These are phyloP conservation scores for Achatina immaculata DNA, from an alignment of 1,140 invertebrate genomes.

Conservation along the genomic window DNA sequence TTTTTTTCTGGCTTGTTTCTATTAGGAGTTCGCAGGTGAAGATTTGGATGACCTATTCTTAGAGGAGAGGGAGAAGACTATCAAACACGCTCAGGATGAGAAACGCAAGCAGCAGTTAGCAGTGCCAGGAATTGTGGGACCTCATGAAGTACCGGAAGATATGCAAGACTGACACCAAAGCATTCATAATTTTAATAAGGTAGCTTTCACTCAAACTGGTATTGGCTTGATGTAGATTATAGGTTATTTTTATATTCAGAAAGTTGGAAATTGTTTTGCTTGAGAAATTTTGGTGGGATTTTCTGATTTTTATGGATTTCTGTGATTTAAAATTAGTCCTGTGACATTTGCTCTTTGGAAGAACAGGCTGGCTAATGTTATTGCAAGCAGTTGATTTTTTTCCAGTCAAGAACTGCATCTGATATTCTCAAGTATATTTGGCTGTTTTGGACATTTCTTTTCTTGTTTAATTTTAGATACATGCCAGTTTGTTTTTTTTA, in stretches of 20 bases:
- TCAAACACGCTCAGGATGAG: conserved; percentile 90
- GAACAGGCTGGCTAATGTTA: too few relatives aligned
- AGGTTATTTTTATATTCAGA: background rate
- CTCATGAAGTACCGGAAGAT: conserved; percentile 94
- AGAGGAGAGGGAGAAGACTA: conserved; percentile 91
- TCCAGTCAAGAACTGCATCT: too few relatives aligned
- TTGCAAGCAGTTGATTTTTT: too few relatives aligned
- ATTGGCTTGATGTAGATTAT: background rate
- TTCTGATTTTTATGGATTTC: too few relatives aligned
- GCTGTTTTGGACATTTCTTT: too few relatives aligned
- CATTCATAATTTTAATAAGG: background rate
- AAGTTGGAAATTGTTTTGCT: background rate
- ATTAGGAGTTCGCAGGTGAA: conserved; percentile 95
- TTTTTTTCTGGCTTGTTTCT: background rate
- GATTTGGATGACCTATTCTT: conserved; percentile 97
- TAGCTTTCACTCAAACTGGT: background rate
- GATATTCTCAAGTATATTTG: too few relatives aligned
- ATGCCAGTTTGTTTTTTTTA: too few relatives aligned
- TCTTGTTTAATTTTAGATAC: too few relatives aligned
- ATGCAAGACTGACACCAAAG: conserved; percentile 85
- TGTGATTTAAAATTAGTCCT: too few relatives aligned
- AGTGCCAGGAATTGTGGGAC: conserved; percentile 97
- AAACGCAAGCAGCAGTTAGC: conserved; percentile 92
- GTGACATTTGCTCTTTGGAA: too few relatives aligned
- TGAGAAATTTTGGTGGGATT: background rate